Conservation (phyloP, 1,140 invertebrate genomes). For the Drosophila pachea region DNA sequence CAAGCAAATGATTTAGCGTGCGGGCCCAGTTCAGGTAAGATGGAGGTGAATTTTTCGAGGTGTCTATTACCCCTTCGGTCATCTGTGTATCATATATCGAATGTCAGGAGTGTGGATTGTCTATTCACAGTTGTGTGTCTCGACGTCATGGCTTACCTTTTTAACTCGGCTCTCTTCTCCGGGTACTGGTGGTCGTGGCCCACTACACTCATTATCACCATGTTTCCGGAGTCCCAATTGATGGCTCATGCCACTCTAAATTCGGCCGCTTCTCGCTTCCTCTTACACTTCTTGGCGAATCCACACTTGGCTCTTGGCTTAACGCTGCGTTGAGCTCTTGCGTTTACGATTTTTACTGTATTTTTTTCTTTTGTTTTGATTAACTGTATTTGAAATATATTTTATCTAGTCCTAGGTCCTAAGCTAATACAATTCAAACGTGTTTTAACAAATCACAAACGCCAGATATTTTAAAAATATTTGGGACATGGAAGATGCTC, state of each 20-base stretch:
- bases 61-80: slow-evolving; percentile 79
- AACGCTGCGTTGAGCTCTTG: not conserved
- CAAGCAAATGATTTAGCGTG: slow-evolving; percentile 88
- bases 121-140: too few species aligned
- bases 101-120: not conserved
- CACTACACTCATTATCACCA: slow-evolving; percentile 79
- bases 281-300: slow-evolving; percentile 7
- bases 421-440: slow-evolving; percentile 53
- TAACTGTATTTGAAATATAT: slow-evolving; percentile 22
- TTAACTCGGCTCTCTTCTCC: slow-evolving; percentile 79
- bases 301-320: slow-evolving; percentile 1
- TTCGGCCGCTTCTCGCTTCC: slow-evolving; percentile 35
- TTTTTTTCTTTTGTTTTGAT: too few species aligned
- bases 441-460: slow-evolving; percentile 71
- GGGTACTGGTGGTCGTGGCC: slow-evolving; percentile 78
- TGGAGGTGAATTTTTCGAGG: slow-evolving; percentile 83
- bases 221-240: slow-evolving; percentile 74
- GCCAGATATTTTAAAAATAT: slow-evolving; percentile 77
- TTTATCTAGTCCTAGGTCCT: slow-evolving; percentile 52
- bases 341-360: too few species aligned
- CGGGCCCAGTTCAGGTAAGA: slow-evolving; percentile 92
- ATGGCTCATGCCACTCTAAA: slow-evolving; percentile 78
- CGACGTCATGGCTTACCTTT: slow-evolving; percentile 56
- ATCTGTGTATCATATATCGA: slow-evolving; percentile 46
- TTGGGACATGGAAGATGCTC: slow-evolving; percentile 75